Evolutionary conservation across 2,888 invertebrate genomes (phyloP), one percentile per base, ranked within the genome.

Genomic region (Folsomia candida): DNA sequence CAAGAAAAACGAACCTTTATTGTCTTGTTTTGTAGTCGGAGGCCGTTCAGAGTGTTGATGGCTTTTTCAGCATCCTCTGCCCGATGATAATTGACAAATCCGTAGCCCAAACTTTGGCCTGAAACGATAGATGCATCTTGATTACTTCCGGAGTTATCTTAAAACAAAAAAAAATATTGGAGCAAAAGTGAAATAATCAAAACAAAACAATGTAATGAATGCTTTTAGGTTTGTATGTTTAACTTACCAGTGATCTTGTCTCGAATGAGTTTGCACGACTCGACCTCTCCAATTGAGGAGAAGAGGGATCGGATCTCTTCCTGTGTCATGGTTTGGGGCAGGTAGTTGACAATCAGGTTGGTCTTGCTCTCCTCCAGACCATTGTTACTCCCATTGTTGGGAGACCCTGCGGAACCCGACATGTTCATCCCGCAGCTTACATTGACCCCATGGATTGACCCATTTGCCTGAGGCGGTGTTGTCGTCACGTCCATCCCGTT

Each of bases 241-340:
- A 27, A 37, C 77, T 77, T 73, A 91, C 91, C 96, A 84, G 97
- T 97, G 76, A 94, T 91, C 87, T 99, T 99, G 86, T 99, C 99
- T 80, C 98, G 88, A 83, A 99, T 98, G 83, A 99, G 88, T 86
- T 99, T 99, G 86, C 99, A 99, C 81, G 95, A 96, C 85, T 99
- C 99, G 76, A 99, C 96, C 84, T 98, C 98, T 71, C 99, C 99
- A 83, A 99, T 97, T 84, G 94, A 95, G 69, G 96, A 94, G 86
- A 99, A 99, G 68, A 99, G 88, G 70, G 96, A 94, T 77, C 97
- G 89, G 78, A 99, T 98, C 85, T 98, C 98, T 85, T 98, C 98
- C 86, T 99, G 98, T 70, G 96, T 96, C 99, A 99, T 99, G 81
- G 94, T 97, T 87, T 99, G 99, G 76, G 99, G 99, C 85, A 99